Conservation (phyloP, 2,797 vertebrate genomes). For the Oreochromis mossambicus region DNA sequence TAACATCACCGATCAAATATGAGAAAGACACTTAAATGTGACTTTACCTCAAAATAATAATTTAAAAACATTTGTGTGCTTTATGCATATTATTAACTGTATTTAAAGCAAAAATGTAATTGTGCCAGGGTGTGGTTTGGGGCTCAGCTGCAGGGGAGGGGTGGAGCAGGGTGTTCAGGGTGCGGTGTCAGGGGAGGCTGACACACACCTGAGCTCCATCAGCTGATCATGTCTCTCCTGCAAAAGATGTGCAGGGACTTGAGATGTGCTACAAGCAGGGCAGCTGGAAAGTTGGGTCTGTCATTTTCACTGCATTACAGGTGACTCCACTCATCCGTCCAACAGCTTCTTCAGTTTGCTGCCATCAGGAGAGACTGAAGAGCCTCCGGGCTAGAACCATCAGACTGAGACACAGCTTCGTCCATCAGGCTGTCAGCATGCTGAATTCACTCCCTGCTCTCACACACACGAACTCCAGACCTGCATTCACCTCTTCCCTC, state of each 20-base stretch:
- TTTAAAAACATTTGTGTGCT: background rate
- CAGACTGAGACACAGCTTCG: background rate
- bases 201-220: background rate
- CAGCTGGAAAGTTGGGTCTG: background rate
- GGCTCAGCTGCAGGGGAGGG: background rate
- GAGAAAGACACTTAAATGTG: background rate
- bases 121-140: background rate
- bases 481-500: background rate
- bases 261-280: background rate
- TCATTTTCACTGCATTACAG: background rate
- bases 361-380: background rate
- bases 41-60: background rate
- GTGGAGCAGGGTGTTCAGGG: background rate
- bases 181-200: background rate
- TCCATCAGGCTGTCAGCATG: background rate
- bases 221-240: background rate
- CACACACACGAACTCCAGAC: background rate
- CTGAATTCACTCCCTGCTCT: background rate
- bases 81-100: background rate
- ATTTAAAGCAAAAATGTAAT: background rate
- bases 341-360: background rate
- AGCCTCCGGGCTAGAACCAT: background rate
- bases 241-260: background rate
- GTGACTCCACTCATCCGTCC: background rate
- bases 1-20: background rate